Percentiles rank a stretch among this genome's conserved stretches.
Conservation (phyloP, 2,113 vertebrate species). For the Silurus glanis region DNA sequence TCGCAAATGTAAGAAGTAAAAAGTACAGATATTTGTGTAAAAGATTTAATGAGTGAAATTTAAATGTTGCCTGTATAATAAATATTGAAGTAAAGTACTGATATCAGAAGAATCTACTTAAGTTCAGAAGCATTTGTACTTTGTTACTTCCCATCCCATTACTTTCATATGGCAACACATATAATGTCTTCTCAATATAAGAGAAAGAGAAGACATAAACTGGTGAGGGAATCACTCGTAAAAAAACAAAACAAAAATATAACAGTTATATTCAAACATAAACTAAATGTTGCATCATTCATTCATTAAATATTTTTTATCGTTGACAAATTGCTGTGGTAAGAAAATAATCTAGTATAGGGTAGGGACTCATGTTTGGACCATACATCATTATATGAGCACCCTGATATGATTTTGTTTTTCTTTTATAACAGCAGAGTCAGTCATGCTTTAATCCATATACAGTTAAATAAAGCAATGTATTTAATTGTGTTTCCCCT, state of each 20-base stretch:
- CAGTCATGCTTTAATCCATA: neutral
- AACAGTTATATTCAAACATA: neutral
- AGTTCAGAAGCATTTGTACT: too few relatives aligned
- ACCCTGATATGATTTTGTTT: neutral
- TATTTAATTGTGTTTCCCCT: neutral
- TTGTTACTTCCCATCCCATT: too few relatives aligned
- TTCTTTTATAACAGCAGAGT: neutral
- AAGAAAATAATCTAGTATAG: neutral
- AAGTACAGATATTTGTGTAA: too few relatives aligned
- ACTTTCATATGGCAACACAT: too few relatives aligned
- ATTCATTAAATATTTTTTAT: neutral
- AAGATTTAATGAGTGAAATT: too few relatives aligned
- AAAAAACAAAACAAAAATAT: neutral
- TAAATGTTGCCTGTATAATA: too few relatives aligned
- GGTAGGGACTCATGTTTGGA: neutral
- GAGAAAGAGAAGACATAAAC: neutral
- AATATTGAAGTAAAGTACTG: too few relatives aligned
- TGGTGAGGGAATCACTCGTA: neutral
- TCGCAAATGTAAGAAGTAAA: too few relatives aligned
- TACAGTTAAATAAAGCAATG: neutral
- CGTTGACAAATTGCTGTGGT: neutral
- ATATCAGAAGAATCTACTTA: too few relatives aligned
- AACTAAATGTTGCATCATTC: neutral
- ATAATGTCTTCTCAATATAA: neutral
- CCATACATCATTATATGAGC: neutral